A percentile compares a stretch with the other conserved stretches of the same genome.
phyloP scores from a whole-genome alignment of 2,113 vertebrate genomes.

The Atherinomorus stipes region DNA sequence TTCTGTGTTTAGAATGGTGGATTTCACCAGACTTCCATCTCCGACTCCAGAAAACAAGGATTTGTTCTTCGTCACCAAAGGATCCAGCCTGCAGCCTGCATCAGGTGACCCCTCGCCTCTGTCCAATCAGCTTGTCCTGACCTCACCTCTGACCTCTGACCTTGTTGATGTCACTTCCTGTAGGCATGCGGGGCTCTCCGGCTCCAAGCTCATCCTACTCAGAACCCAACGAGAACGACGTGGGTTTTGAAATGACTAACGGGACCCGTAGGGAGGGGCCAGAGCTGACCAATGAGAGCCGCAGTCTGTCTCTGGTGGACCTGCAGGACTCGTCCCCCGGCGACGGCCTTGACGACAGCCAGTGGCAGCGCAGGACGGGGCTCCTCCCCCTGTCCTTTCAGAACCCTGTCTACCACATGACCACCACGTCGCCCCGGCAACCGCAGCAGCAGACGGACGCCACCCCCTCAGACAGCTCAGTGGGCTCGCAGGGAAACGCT shows the following conservation, averaged over 20 bases:
- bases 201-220: conserved; percentile 97
- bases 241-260: conserved; percentile 64
- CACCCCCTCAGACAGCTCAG: conserved; percentile 88
- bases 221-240: conserved; percentile 93
- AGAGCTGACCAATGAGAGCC: conserved; percentile 91
- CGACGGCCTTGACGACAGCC: conserved; percentile 85
- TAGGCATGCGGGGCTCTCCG: conserved; percentile 83
- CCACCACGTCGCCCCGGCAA: conserved; percentile 88
- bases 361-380: conserved; percentile 85
- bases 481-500: conserved; percentile 91
- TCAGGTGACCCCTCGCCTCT: conserved; percentile 66
- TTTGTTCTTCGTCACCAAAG: conserved; percentile 98
- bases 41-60: conserved; percentile 99
- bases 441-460: conserved; percentile 46
- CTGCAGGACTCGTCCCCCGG: conserved; percentile 88
- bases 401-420: conserved; percentile 99
- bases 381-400: conserved; percentile 97
- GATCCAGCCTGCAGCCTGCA: conserved; percentile 90
- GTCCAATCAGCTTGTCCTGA: neutral
- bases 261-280: conserved; percentile 57
- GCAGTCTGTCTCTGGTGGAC: conserved; percentile 96
- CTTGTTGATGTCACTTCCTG: conserved; percentile 24
- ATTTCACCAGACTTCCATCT: conserved; percentile 98
- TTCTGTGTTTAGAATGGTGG: conserved; percentile 87
- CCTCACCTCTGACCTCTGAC: conserved; percentile 1